phyloP scores from a whole-genome alignment of 2,797 vertebrate genomes.

The Loriculus beryllinus region DNA sequence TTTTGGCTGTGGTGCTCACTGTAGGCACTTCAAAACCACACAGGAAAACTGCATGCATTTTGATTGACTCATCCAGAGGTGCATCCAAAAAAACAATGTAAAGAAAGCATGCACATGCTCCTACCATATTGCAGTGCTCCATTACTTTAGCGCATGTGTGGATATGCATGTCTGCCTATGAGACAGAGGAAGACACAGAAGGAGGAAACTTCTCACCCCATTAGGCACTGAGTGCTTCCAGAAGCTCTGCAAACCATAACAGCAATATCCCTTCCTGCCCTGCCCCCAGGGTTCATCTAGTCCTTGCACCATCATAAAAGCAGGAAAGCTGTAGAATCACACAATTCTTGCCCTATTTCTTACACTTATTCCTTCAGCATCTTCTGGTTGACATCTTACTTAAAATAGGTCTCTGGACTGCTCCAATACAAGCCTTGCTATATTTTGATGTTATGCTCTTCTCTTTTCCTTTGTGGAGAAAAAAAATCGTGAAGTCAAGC shows the following conservation, averaged over 20 bases:
- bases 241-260: slow-evolving; percentile 55
- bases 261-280: slow-evolving; percentile 35
- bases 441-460: neutral
- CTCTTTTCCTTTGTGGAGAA: neutral
- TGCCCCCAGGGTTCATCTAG: slow-evolving; percentile 36
- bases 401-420: neutral
- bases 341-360: neutral
- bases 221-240: slow-evolving; percentile 69
- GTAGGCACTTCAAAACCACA: slow-evolving; percentile 26
- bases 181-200: slow-evolving; percentile 25
- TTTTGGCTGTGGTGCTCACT: slow-evolving; percentile 3
- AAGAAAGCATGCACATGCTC: neutral
- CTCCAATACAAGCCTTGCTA: neutral
- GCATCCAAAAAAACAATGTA: neutral
- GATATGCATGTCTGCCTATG: neutral
- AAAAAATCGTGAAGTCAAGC: neutral
- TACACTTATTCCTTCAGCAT: neutral
- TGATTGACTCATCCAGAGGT: neutral
- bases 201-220: slow-evolving; percentile 59
- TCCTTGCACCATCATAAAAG: neutral
- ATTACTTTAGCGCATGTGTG: neutral
- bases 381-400: neutral
- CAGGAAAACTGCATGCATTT: neutral
- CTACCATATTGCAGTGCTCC: neutral
- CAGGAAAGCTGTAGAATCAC: neutral